A percentile compares a stretch with the other conserved stretches of the same genome.
These are phyloP conservation scores for Dissostichus mawsoni DNA, from an alignment of 2,113 vertebrate genomes.

Conservation along the genomic window DNA sequence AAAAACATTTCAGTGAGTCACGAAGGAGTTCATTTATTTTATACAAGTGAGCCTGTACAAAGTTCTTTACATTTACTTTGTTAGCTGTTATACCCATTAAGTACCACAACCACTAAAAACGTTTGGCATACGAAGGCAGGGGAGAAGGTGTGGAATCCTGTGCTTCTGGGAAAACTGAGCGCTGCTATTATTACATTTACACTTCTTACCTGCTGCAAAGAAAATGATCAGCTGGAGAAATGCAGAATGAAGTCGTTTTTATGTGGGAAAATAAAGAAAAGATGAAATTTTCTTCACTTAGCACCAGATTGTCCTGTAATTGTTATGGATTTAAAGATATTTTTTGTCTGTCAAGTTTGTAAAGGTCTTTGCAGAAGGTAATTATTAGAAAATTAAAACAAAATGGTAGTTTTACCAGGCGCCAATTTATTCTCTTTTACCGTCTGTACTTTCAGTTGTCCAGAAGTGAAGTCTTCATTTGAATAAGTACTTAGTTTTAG, in stretches of 20 bases:
- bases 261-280: slow-evolving; percentile 5
- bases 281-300: slow-evolving; percentile 8
- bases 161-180: slow-evolving; percentile 13
- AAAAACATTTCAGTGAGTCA: slow-evolving; percentile 41
- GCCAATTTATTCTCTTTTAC: background rate
- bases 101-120: slow-evolving; percentile 1
- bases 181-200: slow-evolving; percentile 28
- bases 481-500: background rate
- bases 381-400: background rate
- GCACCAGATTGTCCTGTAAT: background rate
- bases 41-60: slow-evolving; percentile 40
- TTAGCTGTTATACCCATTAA: slow-evolving; percentile 35
- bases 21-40: slow-evolving; percentile 51
- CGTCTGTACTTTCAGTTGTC: background rate
- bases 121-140: slow-evolving; percentile 20
- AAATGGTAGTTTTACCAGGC: background rate
- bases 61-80: slow-evolving; percentile 39
- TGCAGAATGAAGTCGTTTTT: slow-evolving; percentile 8
- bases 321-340: background rate
- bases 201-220: slow-evolving; percentile 11
- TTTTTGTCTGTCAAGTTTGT: background rate
- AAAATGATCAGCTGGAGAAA: slow-evolving; percentile 30
- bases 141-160: slow-evolving; percentile 19
- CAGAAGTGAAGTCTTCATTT: background rate
- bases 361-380: background rate